Evolutionary conservation across 1,140 invertebrate genomes (phyloP).

Genomic region (Aphidius gifuensis): DNA sequence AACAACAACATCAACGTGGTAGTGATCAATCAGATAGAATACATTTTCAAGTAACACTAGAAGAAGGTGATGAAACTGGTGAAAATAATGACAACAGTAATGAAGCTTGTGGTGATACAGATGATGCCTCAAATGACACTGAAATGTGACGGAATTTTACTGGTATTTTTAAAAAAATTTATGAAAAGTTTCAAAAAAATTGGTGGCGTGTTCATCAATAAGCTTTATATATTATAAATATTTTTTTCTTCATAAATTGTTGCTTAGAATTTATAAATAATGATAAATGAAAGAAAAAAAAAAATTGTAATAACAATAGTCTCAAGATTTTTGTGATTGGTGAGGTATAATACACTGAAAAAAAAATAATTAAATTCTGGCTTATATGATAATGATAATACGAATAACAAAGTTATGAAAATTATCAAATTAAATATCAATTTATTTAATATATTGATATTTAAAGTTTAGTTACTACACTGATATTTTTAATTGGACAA

Average conservation of each 20-base stretch:
- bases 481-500: too few relatives aligned
- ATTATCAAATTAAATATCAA: too few relatives aligned
- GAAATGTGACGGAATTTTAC: conserved; percentile 86
- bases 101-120: conserved; percentile 44
- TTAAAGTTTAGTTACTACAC: too few relatives aligned
- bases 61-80: conserved; percentile 72
- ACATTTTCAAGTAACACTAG: conserved; percentile 77
- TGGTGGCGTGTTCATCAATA: conserved; percentile 72
- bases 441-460: too few relatives aligned
- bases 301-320: too few relatives aligned
- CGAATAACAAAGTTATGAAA: too few relatives aligned
- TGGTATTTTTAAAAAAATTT: conserved; percentile 79
- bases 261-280: conserved; percentile 9
- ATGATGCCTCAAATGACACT: conserved; percentile 57
- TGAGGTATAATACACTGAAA: too few relatives aligned
- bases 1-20: conserved; percentile 34
- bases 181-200: conserved; percentile 75
- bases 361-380: too few relatives aligned
- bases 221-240: conserved; percentile 32
- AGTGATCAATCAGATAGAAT: conserved; percentile 62
- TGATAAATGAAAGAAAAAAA: not conserved
- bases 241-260: conserved; percentile 6
- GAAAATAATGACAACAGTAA: conserved; percentile 53
- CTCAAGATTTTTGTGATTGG: too few relatives aligned
- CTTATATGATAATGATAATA: too few relatives aligned